phyloP scores from a whole-genome alignment of 2,113 vertebrate genomes.

The Ancistrus triradiatus region DNA sequence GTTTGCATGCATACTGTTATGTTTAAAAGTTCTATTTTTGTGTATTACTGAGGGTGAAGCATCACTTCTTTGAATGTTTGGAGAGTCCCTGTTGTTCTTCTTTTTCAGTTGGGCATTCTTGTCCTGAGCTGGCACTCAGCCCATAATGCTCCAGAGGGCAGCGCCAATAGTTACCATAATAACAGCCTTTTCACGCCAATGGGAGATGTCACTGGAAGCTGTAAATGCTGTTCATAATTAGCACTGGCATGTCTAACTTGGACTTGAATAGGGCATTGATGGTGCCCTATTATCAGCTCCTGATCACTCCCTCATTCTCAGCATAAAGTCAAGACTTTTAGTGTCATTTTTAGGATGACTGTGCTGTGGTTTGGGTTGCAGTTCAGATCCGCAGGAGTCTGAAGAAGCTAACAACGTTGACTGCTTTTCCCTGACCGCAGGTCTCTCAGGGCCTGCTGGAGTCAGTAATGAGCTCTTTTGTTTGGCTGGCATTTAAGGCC shows the following conservation, averaged over 20 bases:
- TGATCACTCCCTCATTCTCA: slow-evolving; percentile 9
- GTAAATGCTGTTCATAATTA: slow-evolving; percentile 23
- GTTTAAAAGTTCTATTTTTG: no score
- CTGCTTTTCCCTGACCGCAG: neutral
- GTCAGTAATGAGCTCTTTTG: slow-evolving; percentile 31
- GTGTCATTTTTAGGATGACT: neutral
- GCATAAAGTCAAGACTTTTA: slow-evolving; percentile 5
- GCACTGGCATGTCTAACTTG: slow-evolving; percentile 8
- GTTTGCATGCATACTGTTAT: no score
- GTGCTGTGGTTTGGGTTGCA: neutral
- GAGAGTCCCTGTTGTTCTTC: no score
- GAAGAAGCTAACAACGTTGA: slow-evolving; percentile 1
- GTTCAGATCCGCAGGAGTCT: neutral
- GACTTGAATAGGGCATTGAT: slow-evolving; percentile 13
- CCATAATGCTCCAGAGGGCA: neutral
- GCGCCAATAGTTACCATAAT: neutral
- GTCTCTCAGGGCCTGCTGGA: slow-evolving; percentile 4
- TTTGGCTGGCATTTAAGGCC: slow-evolving; percentile 35
- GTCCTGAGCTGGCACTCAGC: no score
- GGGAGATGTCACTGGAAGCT: slow-evolving; percentile 8
- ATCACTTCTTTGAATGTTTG: no score
- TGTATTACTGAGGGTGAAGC: no score
- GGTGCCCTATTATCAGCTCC: slow-evolving; percentile 21
- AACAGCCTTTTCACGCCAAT: slow-evolving; percentile 8
- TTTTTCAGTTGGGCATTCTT: no score